Evolutionary conservation across 2,797 vertebrate species (phyloP).

Genomic region (Octomys mimax): DNA sequence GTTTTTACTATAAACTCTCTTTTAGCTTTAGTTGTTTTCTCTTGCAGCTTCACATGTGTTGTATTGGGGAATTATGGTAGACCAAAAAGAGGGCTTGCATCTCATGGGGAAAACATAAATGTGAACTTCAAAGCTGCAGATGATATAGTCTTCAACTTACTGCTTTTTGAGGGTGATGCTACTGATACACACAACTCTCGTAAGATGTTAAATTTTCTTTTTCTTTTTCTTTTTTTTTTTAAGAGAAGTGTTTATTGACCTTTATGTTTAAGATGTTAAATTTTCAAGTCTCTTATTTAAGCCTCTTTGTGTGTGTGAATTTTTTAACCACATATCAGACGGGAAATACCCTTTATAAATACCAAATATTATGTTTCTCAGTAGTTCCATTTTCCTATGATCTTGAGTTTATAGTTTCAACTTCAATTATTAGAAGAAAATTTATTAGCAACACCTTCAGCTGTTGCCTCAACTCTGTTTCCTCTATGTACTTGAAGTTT

Average conservation of each 20-base stretch:
- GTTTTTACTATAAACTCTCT: background rate
- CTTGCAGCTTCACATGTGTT: background rate
- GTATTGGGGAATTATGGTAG: background rate
- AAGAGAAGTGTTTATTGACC: no score
- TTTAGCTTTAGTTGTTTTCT: background rate
- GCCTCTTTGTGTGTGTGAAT: background rate
- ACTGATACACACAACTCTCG: background rate
- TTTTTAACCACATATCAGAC: background rate
- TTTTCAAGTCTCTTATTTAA: background rate
- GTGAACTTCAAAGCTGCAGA: background rate
- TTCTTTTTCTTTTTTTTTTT: no score
- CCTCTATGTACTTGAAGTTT: background rate
- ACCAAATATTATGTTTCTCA: background rate
- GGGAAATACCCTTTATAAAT: background rate
- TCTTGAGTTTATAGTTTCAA: background rate
- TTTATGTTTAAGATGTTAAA: background rate
- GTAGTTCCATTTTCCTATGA: background rate
- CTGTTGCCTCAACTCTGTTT: background rate
- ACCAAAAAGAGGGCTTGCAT: background rate
- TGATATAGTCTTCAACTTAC: background rate
- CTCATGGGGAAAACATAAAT: background rate
- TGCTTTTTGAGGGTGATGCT: background rate
- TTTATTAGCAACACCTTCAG: background rate
- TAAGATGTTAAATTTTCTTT: background rate
- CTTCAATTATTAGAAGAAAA: background rate